Base-by-base conservation (phyloP, 2,113 vertebrate species). In the Syngnathus scovelli region DNA sequence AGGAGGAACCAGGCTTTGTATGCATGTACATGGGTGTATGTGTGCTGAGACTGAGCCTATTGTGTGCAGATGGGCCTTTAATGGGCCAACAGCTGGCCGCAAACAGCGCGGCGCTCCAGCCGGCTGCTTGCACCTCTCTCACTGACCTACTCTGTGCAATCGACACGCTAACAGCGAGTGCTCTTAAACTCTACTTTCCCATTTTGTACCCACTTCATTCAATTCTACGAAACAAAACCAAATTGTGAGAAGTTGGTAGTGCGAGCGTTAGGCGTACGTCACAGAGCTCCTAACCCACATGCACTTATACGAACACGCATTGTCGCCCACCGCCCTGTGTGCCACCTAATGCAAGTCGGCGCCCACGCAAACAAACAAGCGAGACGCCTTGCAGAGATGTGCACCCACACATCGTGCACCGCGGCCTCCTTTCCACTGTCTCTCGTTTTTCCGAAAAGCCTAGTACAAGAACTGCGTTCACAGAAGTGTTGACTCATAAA, bases 51-150 rank as follows among this genome's bases (percentile, higher is more conserved):
- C 88, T 85, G 86, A 86, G 86, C 71, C 88, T 84, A 89, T 90
- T 90, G 88, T 90, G 82, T 86, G 81, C 88, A 89, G 84, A 88
- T 89, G 88, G 84, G 82, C 83, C 85, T 88, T 86, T 85, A 87
- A 86, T 85, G 80, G 81, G 79, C 78, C 74, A 77, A 87, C 87
- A 90, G 88, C 88, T 90, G 87, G 80, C 77, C 75, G 83, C 87
- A 85, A 85, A 89, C 75, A 81, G 74, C 68, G 66, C 59, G 78
- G 76, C 76, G 67, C 87, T 85, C 74, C 65, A 77, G 77, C 76
- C 65, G 64, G 13, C 59, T 65, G 70, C 61, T 61, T 68, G 74
- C 59, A 61, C 69, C 68, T 77, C 71, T 75, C 80, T 71, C 74
- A 43, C 74, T 74, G 78, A 72, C 72, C 79, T 67, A 55, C 63